Conservation (phyloP, 2,888 invertebrate species). For the Rotaria macrura region DNA sequence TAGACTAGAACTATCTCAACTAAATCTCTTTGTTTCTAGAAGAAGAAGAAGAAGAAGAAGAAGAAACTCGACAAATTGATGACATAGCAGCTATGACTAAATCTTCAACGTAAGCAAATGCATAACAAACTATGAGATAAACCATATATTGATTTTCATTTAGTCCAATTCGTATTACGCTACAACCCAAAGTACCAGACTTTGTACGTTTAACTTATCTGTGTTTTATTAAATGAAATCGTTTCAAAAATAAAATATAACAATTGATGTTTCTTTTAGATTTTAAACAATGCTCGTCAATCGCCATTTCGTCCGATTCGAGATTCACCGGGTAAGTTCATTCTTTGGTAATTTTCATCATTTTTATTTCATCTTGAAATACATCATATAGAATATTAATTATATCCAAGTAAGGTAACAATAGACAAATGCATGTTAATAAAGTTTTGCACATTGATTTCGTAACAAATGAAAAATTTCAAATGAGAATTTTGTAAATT, state of each 20-base stretch:
- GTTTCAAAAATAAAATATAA: no score
- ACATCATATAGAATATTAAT: neutral
- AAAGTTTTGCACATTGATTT: neutral
- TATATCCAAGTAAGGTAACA: neutral
- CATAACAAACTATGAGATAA: no score
- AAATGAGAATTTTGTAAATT: no score
- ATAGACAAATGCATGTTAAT: neutral
- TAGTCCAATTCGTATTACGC: neutral
- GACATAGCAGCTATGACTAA: neutral
- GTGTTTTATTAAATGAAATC: no score
- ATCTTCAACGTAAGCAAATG: neutral
- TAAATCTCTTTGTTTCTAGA: no score
- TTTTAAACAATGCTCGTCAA: neutral
- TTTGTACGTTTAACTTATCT: neutral
- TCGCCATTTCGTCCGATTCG: slow-evolving; percentile 16
- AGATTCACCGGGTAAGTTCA: neutral
- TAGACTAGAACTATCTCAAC: no score
- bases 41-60: neutral
- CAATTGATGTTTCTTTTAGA: neutral
- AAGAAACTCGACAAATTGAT: neutral
- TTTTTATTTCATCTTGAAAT: no score
- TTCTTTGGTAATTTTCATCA: neutral
- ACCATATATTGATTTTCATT: neutral
- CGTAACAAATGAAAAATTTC: no score
- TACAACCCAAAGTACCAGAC: neutral